Base-by-base conservation (phyloP, 2,888 invertebrate species). In the Caenorhabditis sp. region DNA sequence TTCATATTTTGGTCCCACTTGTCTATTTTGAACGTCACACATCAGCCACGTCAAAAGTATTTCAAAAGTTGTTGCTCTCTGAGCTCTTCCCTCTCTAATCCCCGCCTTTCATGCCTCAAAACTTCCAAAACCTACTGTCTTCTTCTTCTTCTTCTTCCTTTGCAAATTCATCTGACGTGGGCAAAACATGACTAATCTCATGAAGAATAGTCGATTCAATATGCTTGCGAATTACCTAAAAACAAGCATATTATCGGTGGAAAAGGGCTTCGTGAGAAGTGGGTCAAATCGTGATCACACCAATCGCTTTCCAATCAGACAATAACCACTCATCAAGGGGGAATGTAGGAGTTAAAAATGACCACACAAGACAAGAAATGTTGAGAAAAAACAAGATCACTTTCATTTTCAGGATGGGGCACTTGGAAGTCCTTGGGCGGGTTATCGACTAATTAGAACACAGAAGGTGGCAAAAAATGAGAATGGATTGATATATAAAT, bases 151-250 rank as follows among this genome's bases (percentile, higher is more conserved):
- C 87, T 46, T 86, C 86, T 43, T 89, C 88, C 61, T 89, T 89
- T 9, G 88, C 88, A 63, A 88, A 88, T 66, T 88, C 88, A 74
- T 88, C 88, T 15, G 86, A 86, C 13, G 88, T 88, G n/a, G 89
- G 89, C 43, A 89, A 78, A 24, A 89, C 89, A 65, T 88, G 89
- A 71, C 86, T 87, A 63, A 89, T 89, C 75, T 89, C 89, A 78
- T 89, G 89, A 58, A 89, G 83, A 61, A 89, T 89, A 26, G 89
- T 89, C 17, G 88, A 89, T 55, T 89, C 89, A 62, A 89, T 89
- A 77, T 89, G 89, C 63, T 88, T 88, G 26, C 88, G 80, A 59
- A 89, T 89, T 20, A 89, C 89, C 88, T 89, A 72, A 62, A 87
- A 81, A 75, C 58, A 52, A 50, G 6, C 6, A 50, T 56, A 50